phyloP scores from a whole-genome alignment of 2,888 invertebrate species.

The Tipula lateralis region DNA sequence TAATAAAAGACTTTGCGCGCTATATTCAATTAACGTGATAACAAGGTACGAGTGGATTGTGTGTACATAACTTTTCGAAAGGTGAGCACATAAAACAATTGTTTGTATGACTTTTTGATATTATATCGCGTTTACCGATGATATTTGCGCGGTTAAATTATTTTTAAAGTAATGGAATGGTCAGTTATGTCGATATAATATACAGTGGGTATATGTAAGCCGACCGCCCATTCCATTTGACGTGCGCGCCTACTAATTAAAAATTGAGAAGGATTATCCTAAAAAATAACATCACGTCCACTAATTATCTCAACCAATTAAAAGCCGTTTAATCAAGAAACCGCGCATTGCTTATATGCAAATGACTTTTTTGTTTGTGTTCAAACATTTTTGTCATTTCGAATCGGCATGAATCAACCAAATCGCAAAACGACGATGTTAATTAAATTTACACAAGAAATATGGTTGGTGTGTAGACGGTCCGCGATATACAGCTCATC shows the following conservation, averaged over 20 bases:
- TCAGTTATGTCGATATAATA: no score
- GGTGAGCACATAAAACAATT: not conserved
- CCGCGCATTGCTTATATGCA: not conserved
- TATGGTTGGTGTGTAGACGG: not conserved
- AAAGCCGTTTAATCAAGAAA: not conserved
- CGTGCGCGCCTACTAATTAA: not conserved
- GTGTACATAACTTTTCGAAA: not conserved
- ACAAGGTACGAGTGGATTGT: not conserved
- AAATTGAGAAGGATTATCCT: not conserved
- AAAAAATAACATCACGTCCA: not conserved
- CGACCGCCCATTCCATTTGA: not conserved
- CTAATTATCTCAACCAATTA: not conserved
- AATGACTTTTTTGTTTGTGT: not conserved
- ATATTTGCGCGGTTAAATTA: not conserved
- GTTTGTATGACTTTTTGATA: constrained; percentile 11
- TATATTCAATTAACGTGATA: not conserved
- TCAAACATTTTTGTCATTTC: not conserved
- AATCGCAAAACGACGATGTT: not conserved
- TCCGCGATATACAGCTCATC: not conserved
- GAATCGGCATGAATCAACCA: not conserved
- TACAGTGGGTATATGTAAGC: not conserved
- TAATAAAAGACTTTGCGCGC: not conserved
- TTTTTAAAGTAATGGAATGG: not conserved
- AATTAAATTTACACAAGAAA: constrained; percentile 7
- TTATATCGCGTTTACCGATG: not conserved